These are phyloP conservation scores for Anastrepha ludens DNA, from an alignment of 1,140 invertebrate species.

Conservation along the genomic window DNA sequence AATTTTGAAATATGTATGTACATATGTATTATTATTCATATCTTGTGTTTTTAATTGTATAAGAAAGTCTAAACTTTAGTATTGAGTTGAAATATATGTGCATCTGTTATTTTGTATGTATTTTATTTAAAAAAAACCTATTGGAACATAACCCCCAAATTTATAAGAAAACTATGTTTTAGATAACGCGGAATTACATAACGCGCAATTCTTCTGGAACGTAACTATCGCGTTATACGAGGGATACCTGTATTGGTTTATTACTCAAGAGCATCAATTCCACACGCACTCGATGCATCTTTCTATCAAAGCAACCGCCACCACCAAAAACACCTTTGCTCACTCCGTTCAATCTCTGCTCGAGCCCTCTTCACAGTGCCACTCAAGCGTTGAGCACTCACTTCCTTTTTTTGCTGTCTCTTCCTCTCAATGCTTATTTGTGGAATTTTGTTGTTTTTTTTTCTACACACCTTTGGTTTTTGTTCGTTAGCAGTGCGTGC, in stretches of 20 bases:
- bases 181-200: too few relatives aligned
- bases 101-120: too few relatives aligned
- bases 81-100: too few relatives aligned
- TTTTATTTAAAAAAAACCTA: too few relatives aligned
- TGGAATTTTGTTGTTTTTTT: neutral
- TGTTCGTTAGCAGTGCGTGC: neutral
- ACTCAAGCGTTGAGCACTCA: conserved; percentile 30
- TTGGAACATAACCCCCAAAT: neutral
- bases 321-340: neutral
- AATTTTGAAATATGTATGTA: too few relatives aligned
- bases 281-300: neutral
- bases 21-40: too few relatives aligned
- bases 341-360: neutral
- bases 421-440: neutral
- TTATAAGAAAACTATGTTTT: too few relatives aligned
- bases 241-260: too few relatives aligned
- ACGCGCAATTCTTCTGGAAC: too few relatives aligned
- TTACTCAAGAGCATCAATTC: conserved; percentile 1
- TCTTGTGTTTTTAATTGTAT: too few relatives aligned
- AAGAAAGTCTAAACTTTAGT: too few relatives aligned
- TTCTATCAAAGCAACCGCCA: neutral
- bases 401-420: neutral
- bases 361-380: conserved; percentile 29
- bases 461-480: conserved; percentile 24
- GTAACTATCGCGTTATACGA: too few relatives aligned